These are phyloP conservation scores for Zeuzera pyrina DNA, from an alignment of 2,888 invertebrate genomes.

Conservation along the genomic window DNA sequence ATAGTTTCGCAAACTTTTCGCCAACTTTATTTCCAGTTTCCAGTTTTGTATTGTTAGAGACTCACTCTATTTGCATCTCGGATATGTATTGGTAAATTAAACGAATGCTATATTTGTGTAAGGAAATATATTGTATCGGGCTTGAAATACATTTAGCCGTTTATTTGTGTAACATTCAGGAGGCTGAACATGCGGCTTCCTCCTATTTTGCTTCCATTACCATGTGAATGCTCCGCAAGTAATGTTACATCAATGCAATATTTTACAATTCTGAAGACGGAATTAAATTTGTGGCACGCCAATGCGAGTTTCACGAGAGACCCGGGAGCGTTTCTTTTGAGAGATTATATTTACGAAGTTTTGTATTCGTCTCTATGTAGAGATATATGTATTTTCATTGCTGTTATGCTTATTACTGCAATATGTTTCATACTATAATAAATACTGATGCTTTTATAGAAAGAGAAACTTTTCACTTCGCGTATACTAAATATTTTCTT, in stretches of 20 bases:
- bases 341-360: no score
- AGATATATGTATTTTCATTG: not conserved
- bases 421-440: not conserved
- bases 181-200: constrained; percentile 22
- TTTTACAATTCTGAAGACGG: constrained; percentile 42
- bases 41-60: constrained; percentile 23
- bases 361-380: no score
- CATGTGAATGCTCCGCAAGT: constrained; percentile 39
- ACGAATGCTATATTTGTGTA: constrained; percentile 15
- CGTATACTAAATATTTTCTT: not conserved
- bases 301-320: constrained; percentile 30
- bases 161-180: constrained; percentile 26
- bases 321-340: no score
- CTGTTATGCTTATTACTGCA: not conserved
- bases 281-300: constrained; percentile 49
- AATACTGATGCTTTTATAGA: not conserved
- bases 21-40: constrained; percentile 27
- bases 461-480: not conserved
- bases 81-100: constrained; percentile 20
- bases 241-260: constrained; percentile 43
- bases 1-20: constrained; percentile 34
- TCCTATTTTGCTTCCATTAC: constrained; percentile 32
- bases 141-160: constrained; percentile 36
- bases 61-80: constrained; percentile 42
- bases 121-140: constrained; percentile 25